phyloP scores from a whole-genome alignment of 2,113 vertebrate species.

The Zapornia atra region DNA sequence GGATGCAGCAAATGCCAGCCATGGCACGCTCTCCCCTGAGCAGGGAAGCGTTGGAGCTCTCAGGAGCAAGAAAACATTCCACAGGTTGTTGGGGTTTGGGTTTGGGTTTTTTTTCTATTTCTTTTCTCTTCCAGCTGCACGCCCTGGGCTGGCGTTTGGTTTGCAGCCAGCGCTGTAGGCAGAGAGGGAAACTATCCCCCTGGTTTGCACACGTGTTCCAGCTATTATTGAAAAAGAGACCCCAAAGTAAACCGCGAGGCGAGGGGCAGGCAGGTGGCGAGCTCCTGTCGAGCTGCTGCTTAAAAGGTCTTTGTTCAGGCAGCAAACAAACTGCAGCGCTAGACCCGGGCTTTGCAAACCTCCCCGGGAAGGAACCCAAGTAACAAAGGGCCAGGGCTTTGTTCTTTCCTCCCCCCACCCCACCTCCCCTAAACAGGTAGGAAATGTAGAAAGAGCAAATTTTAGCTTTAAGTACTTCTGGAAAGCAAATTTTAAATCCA shows the following conservation, averaged over 20 bases:
- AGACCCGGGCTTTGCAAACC: conserved; percentile 16
- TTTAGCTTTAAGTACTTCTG: conserved; percentile 52
- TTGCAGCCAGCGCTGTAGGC: conserved; percentile 21
- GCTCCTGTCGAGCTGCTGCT: conserved; percentile 33
- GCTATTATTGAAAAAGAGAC: conserved; percentile 44
- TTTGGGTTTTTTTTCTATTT: too few species aligned
- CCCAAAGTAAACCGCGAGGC: neutral
- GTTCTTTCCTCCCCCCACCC: neutral
- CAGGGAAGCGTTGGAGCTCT: conserved; percentile 3
- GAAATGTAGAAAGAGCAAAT: conserved; percentile 44
- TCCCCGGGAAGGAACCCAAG: neutral
- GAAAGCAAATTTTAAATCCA: conserved; percentile 1
- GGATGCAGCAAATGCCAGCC: neutral
- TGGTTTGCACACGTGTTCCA: conserved; percentile 38
- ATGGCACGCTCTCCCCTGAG: neutral
- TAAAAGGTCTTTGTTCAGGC: conserved; percentile 37
- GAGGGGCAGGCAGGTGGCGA: conserved; percentile 64
- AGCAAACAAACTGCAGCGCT: neutral
- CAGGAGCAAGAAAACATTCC: conserved; percentile 63
- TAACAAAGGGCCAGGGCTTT: conserved; percentile 24
- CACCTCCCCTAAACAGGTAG: conserved; percentile 47
- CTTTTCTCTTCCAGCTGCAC: conserved; percentile 51
- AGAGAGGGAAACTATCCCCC: neutral
- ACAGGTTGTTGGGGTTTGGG: neutral
- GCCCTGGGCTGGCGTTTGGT: conserved; percentile 11